Base-by-base conservation (phyloP, 2,797 vertebrate genomes). In the Dallia pectoralis region DNA sequence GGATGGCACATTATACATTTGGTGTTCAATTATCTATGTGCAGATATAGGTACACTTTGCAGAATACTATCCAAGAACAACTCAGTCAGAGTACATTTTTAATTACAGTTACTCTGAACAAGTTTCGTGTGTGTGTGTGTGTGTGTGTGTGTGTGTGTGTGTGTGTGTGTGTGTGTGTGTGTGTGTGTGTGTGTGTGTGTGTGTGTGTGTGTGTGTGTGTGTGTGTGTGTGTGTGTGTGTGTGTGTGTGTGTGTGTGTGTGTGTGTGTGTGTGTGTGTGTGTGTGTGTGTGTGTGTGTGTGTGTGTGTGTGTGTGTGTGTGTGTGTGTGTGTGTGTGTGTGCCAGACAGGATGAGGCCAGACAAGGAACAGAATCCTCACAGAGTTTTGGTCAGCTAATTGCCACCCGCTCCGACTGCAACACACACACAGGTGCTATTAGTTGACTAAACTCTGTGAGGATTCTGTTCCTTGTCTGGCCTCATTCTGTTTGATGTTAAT, bases 401-500 rank as follows among this genome's bases (percentile, higher is more conserved):
- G 25, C 18, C n/a, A n/a, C n/a, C n/a, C n/a, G n/a, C n/a, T n/a
- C n/a, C n/a, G n/a, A n/a, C n/a, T n/a, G n/a, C n/a, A n/a, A n/a
- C n/a, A n/a, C n/a, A n/a, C n/a, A n/a, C n/a, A 16, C 47, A 68
- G 67, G 67, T 68, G 18, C 25, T 68, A 51, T 44, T 32, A 36
- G 16, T 12, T 65, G 63, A 9, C 63, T 15, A 65, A 65, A 6
- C 59, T 22, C n/a, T 8, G 59, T 14, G 27, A 32, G 62, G 14
- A 22, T 12, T 67, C 9, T 30, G 67, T 51, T 16, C 30, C 16
- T 6, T 59, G 67, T 70, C 22, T 81, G 78, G 70, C 29, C 75
- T 47, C 66, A 56, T 74, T 80, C 27, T 72, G 72, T 75, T 69
- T 65, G 61, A 48, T 59, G 68, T 47, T 68, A 27, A 71, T 79